A percentile compares a stretch with the other conserved stretches of the same genome.
Conservation (phyloP, 2,797 vertebrate species). For the Bradypodion ventrale region DNA sequence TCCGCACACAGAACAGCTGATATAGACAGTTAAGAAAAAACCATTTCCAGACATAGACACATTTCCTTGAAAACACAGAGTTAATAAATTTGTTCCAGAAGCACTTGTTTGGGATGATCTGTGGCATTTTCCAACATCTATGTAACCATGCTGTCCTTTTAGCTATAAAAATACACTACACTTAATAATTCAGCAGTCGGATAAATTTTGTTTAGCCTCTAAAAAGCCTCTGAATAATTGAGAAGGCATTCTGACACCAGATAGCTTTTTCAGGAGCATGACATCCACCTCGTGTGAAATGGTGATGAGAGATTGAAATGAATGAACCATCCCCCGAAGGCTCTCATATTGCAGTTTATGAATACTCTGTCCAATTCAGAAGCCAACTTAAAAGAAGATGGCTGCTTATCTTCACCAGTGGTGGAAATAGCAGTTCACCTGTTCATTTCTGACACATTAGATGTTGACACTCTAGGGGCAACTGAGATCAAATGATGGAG, state of each 20-base stretch:
- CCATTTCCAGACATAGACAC: constrained; percentile 34
- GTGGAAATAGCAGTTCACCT: constrained; percentile 4
- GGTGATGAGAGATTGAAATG: constrained; percentile 54
- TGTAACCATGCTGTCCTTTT: constrained; percentile 32
- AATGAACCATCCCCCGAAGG: constrained; percentile 26
- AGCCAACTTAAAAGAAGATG: constrained; percentile 29
- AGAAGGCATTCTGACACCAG: constrained; percentile 72
- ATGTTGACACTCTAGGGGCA: not conserved
- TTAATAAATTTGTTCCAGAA: not conserved
- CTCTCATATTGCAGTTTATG: constrained; percentile 49
- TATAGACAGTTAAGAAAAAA: constrained; percentile 10
- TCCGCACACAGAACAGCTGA: not conserved
- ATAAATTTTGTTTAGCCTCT: constrained; percentile 63
- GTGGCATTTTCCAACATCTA: constrained; percentile 6
- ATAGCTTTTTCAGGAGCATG: constrained; percentile 67
- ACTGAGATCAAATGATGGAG: not conserved
- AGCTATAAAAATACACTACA: constrained; percentile 24
- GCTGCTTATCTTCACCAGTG: constrained; percentile 12
- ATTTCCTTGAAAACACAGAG: constrained; percentile 27
- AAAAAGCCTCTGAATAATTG: constrained; percentile 81
- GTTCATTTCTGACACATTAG: not conserved
- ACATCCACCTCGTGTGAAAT: constrained; percentile 49
- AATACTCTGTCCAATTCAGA: constrained; percentile 32
- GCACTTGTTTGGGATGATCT: not conserved
- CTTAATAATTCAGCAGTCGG: constrained; percentile 62